These are phyloP conservation scores for Meloidogyne chitwoodi DNA, from an alignment of 1,140 invertebrate genomes.

Conservation along the genomic window DNA sequence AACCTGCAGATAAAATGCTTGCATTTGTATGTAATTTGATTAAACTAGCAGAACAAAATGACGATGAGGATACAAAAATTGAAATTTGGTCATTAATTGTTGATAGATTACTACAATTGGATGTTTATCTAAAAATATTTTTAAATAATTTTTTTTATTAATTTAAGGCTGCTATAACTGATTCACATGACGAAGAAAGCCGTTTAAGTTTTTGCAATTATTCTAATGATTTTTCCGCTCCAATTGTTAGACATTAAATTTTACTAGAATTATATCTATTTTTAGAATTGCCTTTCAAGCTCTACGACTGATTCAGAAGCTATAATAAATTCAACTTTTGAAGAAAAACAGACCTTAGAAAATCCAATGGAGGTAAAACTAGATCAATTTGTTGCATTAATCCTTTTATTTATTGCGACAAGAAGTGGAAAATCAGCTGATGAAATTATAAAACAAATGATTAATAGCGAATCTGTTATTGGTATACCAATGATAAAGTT, in stretches of 20 bases:
- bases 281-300: background rate
- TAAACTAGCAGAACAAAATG: background rate
- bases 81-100: conserved; percentile 29
- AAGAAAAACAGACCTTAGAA: background rate
- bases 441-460: background rate
- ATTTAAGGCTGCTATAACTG: background rate
- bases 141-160: background rate
- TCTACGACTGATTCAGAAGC: background rate
- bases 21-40: conserved; percentile 26
- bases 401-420: conserved; percentile 6
- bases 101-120: conserved; percentile 25
- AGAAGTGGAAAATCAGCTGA: background rate
- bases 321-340: background rate
- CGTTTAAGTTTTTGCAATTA: conserved; percentile 9
- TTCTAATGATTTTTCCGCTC: background rate
- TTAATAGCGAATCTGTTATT: background rate
- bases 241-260: background rate
- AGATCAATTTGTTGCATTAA: conserved; percentile 17
- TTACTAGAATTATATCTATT: background rate
- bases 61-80: background rate
- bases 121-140: background rate
- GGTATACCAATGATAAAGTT: background rate
- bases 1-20: conserved; percentile 22
- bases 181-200: conserved; percentile 6
- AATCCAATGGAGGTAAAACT: conserved; percentile 19